phyloP scores from a whole-genome alignment of 1,140 invertebrate genomes.

The Prorops nasuta region DNA sequence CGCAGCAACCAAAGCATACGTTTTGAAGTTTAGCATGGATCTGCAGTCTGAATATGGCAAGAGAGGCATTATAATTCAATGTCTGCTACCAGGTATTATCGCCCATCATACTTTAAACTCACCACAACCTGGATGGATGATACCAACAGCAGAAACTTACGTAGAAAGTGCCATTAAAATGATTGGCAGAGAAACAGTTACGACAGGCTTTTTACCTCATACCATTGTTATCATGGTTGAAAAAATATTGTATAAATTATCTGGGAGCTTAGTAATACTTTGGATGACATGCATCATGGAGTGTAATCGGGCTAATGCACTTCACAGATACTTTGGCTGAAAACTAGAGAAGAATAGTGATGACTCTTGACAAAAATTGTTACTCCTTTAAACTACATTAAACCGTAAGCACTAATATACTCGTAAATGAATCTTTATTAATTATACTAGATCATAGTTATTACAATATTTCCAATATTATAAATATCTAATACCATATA shows the following conservation, averaged over 20 bases:
- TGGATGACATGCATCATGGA: conserved; percentile 37
- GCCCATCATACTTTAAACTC: conserved; percentile 66
- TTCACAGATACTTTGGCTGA: conserved; percentile 36
- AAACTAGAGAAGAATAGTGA: too few relatives aligned
- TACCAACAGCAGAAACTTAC: conserved; percentile 61
- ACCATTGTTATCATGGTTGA: conserved; percentile 46
- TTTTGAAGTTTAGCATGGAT: conserved; percentile 63
- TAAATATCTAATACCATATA: too few relatives aligned
- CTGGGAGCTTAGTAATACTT: conserved; percentile 22
- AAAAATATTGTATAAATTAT: conserved; percentile 27
- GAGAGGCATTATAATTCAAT: conserved; percentile 64
- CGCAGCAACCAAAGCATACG: conserved; percentile 58
- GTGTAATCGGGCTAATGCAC: conserved; percentile 28
- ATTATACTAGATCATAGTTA: too few relatives aligned
- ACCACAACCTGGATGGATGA: conserved; percentile 57
- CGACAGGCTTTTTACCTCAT: conserved; percentile 61
- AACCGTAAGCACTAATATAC: too few relatives aligned
- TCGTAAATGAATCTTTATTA: too few relatives aligned
- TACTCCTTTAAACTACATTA: too few relatives aligned
- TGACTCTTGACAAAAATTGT: too few relatives aligned
- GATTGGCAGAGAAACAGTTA: conserved; percentile 58
- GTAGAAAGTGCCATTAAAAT: conserved; percentile 62
- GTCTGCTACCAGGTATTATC: conserved; percentile 65
- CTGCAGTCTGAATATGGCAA: conserved; percentile 60
- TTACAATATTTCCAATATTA: too few relatives aligned